phyloP scores from a whole-genome alignment of 2,113 vertebrate species.

The Neoarius graeffei region DNA sequence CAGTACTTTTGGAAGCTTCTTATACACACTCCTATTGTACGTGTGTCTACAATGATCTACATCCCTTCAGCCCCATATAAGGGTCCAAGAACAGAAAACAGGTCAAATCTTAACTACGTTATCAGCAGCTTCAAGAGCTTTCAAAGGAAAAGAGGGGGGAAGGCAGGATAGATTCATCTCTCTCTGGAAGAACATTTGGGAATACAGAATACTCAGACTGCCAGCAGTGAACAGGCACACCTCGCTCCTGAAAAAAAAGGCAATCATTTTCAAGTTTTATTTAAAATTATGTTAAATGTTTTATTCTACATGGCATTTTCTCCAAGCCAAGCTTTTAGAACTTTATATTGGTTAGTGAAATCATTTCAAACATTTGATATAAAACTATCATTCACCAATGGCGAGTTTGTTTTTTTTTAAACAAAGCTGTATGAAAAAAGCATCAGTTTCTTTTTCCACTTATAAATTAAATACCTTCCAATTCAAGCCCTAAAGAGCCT shows the following conservation, averaged over 20 bases:
- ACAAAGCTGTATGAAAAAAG: conserved; percentile 59
- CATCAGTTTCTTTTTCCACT: conserved; percentile 39
- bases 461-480: conserved; percentile 32
- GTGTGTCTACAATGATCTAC: too few relatives aligned
- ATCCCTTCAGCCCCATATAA: neutral
- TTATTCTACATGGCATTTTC: conserved; percentile 75
- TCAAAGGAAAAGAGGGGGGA: neutral
- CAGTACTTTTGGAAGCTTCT: too few relatives aligned
- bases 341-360: conserved; percentile 70
- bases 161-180: neutral
- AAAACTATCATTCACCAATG: conserved; percentile 67
- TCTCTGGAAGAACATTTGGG: neutral
- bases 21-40: too few relatives aligned
- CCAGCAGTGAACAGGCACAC: neutral
- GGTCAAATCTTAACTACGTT: neutral
- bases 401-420: conserved; percentile 49
- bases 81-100: neutral
- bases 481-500: conserved; percentile 21
- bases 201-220: neutral
- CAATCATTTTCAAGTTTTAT: conserved; percentile 67
- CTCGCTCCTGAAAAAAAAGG: conserved; percentile 32
- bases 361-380: conserved; percentile 64
- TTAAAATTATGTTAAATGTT: conserved; percentile 78
- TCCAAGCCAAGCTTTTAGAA: conserved; percentile 54
- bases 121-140: neutral